Base-by-base conservation (phyloP, 1,140 invertebrate genomes). In the Pseudomyrmex concolor region DNA sequence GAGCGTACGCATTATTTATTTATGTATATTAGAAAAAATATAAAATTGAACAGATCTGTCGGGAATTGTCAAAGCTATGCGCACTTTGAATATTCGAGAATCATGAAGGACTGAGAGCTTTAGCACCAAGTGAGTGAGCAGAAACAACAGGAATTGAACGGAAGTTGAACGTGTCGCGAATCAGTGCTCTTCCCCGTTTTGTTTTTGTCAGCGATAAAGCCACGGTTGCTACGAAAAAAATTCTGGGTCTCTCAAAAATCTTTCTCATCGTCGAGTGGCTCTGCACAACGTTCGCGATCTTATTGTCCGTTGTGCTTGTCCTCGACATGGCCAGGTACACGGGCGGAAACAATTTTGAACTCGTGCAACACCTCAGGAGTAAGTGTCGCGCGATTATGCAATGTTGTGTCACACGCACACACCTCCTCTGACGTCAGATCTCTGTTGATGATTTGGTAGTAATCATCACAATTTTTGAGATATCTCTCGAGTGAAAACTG, bases 291-390 rank as follows among this genome's bases (percentile, higher is more conserved):
- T n/a, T 85, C 51, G 50, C 81, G 10, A 74, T 62, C 64, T 57
- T 85, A 57, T 72, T 86, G 55, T 55, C 86, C 67, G 50, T 59
- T 9, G 54, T 82, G 71, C 67, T 74, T 48, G 62, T 77, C 8
- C 72, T 71, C 43, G 67, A 96, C 95, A 84, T 95, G 88, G 98
- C 96, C 95, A 97, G 91, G 98, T 97, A 86, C 96, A 97, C 92
- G 98, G 34, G 97, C 74, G 95, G 95, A 90, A 96, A 95, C 86
- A 98, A 99, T 95, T 94, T 95, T n/a, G 97, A 99, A 89, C 95
- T 99, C 88, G 95, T 99, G 54, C 95, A 96, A 72, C 97, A 98
- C 93, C 94, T 99, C 64, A 96, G 96, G 95, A 95, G 98, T 98
- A 95, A 94, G 94, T 93, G 13, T 25, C 34, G 63, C 34, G 13